These are phyloP conservation scores for Apaloderma vittatum DNA, from an alignment of 2,113 vertebrate genomes.

Conservation along the genomic window DNA sequence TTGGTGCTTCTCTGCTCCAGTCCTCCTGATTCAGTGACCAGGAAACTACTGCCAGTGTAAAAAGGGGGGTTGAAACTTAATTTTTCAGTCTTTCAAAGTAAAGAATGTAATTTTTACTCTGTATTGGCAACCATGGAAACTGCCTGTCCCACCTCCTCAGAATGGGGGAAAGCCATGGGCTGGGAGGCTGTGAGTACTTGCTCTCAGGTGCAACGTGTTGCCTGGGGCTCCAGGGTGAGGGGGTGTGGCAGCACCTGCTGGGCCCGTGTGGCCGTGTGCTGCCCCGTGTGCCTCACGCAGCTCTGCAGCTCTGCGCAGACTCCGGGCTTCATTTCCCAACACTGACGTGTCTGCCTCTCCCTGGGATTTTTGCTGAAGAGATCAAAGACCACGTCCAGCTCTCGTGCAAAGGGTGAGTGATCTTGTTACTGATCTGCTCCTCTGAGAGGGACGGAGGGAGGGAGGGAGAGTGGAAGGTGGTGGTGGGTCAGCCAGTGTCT, in stretches of 20 bases:
- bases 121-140: not conserved
- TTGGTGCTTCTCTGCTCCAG: not conserved
- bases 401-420: not conserved
- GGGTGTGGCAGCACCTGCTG: not conserved
- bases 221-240: fast-evolving
- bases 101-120: not conserved
- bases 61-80: not conserved
- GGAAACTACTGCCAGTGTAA: not conserved
- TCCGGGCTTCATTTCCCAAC: not conserved
- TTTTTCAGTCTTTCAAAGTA: not conserved
- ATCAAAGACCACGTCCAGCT: fast-evolving
- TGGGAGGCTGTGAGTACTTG: fast-evolving
- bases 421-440: fast-evolving
- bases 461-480: fast-evolving
- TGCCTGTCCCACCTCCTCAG: fast-evolving
- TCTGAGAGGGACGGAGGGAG: not conserved
- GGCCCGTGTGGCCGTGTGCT: fast-evolving
- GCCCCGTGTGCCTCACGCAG: fast-evolving
- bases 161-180: too few relatives aligned
- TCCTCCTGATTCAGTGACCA: too few relatives aligned
- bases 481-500: fast-evolving
- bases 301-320: not conserved
- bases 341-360: fast-evolving
- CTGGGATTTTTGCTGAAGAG: not conserved
- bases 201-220: not conserved